Conservation (phyloP, 2,797 vertebrate genomes). For the Knipowitschia caucasica region DNA sequence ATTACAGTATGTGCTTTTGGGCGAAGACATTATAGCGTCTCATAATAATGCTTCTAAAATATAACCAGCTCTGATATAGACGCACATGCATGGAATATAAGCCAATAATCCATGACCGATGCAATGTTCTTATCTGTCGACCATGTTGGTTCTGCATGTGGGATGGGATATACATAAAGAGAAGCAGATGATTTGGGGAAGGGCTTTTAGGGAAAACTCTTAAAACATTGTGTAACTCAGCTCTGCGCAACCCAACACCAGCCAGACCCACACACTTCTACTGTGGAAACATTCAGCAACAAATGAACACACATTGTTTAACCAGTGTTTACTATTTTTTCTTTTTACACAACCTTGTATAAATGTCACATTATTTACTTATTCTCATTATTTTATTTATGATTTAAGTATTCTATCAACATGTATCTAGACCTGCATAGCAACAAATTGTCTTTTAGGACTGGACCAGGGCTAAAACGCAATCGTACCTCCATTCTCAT, state of each 20-base stretch:
- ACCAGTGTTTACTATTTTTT: background rate
- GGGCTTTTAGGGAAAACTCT: conserved; percentile 21
- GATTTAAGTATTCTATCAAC: too few relatives aligned
- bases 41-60: background rate
- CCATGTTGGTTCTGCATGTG: background rate
- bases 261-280: conserved; percentile 27
- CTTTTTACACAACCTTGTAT: background rate
- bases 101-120: background rate
- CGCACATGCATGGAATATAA: background rate
- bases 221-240: conserved; percentile 42
- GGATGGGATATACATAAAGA: conserved; percentile 21
- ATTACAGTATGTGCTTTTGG: conserved; percentile 3
- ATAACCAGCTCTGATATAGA: background rate
- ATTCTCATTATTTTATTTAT: too few relatives aligned
- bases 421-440: too few relatives aligned
- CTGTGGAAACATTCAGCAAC: conserved; percentile 17
- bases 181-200: conserved; percentile 52
- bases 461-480: too few relatives aligned
- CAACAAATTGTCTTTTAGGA: too few relatives aligned
- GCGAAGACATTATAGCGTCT: background rate
- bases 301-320: background rate
- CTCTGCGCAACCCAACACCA: conserved; percentile 22
- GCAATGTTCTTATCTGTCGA: conserved; percentile 1
- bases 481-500: too few relatives aligned
- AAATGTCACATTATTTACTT: too few relatives aligned